Evolutionary conservation across 2,113 vertebrate genomes (phyloP).

Genomic region (Tricholaema leucomelas): DNA sequence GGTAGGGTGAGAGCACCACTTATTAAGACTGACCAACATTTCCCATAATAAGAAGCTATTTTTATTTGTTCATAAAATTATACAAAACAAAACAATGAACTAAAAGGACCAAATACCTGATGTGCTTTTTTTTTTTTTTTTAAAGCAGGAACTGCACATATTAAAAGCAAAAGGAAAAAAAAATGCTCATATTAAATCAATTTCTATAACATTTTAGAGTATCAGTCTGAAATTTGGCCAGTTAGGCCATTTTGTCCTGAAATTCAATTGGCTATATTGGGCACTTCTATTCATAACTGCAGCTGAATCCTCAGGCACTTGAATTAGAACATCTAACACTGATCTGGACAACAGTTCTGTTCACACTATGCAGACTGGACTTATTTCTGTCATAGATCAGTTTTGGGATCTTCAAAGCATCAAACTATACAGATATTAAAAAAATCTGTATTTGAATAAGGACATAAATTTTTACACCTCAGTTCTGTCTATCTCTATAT

Average conservation of each 20-base stretch:
- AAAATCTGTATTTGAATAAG: background rate
- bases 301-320: background rate
- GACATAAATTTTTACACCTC: background rate
- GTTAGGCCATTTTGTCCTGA: background rate
- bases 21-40: background rate
- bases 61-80: background rate
- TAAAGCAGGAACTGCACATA: background rate
- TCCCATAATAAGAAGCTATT: background rate
- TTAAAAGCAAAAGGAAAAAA: background rate
- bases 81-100: background rate
- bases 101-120: background rate
- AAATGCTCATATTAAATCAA: background rate
- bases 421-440: background rate
- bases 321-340: background rate
- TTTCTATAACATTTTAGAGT: background rate
- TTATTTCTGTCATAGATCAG: background rate
- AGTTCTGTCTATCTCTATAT: background rate
- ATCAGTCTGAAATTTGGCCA: background rate
- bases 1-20: rapidly evolving
- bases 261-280: background rate
- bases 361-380: background rate
- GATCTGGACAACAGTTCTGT: background rate
- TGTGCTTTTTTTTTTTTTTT: background rate
- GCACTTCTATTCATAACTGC: background rate
- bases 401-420: background rate